Percentiles rank a stretch among this genome's conserved stretches.
phyloP scores from a whole-genome alignment of 2,888 invertebrate species.

The Trichacis sp. region DNA sequence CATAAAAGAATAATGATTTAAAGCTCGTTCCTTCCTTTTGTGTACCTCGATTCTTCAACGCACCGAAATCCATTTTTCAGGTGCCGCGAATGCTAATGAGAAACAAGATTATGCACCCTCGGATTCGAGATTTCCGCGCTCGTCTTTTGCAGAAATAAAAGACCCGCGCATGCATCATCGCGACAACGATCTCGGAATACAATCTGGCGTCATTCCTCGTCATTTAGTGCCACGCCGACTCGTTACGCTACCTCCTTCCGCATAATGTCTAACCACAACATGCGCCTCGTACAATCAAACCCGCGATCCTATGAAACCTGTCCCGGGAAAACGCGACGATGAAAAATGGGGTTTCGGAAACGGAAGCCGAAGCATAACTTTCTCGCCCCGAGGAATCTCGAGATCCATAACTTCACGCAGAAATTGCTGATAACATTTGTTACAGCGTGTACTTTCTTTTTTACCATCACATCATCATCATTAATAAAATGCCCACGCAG shows the following conservation, averaged over 20 bases:
- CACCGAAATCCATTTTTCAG: no score
- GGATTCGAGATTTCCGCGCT: no score
- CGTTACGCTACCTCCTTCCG: background rate
- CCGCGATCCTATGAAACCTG: background rate
- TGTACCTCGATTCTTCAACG: no score
- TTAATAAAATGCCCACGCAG: background rate
- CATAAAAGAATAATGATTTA: no score
- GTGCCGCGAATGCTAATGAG: no score
- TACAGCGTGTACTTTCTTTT: background rate
- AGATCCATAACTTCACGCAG: background rate
- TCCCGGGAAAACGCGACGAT: background rate
- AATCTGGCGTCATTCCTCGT: background rate
- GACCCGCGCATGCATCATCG: background rate
- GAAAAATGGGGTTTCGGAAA: slow-evolving; percentile 3
- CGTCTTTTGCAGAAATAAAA: no score
- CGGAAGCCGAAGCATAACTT: background rate
- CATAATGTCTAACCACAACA: background rate
- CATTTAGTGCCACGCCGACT: background rate
- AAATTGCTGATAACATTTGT: background rate
- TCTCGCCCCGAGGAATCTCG: background rate
- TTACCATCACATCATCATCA: background rate
- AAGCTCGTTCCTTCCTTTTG: no score
- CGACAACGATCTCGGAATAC: background rate
- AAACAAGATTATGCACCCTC: no score
- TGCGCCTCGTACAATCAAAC: background rate